Evolutionary conservation across 2,888 invertebrate genomes (phyloP).

Genomic region (Cheilosia variabilis): DNA sequence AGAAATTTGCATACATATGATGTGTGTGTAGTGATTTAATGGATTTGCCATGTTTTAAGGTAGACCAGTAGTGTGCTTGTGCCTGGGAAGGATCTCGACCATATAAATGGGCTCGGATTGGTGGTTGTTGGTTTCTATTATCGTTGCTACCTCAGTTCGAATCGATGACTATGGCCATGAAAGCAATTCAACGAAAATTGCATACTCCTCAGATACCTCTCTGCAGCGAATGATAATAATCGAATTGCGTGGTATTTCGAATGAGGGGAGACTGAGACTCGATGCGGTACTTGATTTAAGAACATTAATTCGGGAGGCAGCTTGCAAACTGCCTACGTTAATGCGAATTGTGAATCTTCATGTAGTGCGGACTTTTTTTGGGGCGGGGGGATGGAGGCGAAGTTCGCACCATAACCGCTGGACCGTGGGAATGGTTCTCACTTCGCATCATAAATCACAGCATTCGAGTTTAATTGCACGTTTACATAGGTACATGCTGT

Average conservation of each 20-base stretch:
- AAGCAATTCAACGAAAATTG: slow-evolving; percentile 62
- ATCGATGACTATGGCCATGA: slow-evolving; percentile 56
- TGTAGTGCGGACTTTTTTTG: background rate
- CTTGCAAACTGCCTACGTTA: slow-evolving; percentile 25
- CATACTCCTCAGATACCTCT: background rate
- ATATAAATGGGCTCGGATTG: slow-evolving; percentile 57
- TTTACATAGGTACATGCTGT: slow-evolving; percentile 8
- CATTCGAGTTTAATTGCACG: slow-evolving; percentile 37
- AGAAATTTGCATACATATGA: slow-evolving; percentile 49
- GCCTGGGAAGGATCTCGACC: slow-evolving; percentile 17
- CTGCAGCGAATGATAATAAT: slow-evolving; percentile 59
- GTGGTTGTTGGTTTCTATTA: slow-evolving; percentile 71
- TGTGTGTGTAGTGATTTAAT: slow-evolving; percentile 59
- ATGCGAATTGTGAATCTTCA: slow-evolving; percentile 19
- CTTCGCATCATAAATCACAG: slow-evolving; percentile 46
- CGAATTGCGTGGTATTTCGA: slow-evolving; percentile 62
- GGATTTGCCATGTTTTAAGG: slow-evolving; percentile 66
- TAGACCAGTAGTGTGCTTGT: slow-evolving; percentile 7
- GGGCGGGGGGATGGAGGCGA: background rate
- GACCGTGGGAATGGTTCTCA: slow-evolving; percentile 45
- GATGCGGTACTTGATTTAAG: slow-evolving; percentile 58
- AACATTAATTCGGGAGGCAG: slow-evolving; percentile 54
- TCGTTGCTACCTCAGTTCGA: slow-evolving; percentile 65
- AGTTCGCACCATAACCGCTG: slow-evolving; percentile 27
- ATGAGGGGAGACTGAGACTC: slow-evolving; percentile 32